These are phyloP conservation scores for Grallaria varia DNA, from an alignment of 2,113 vertebrate genomes.

Conservation along the genomic window DNA sequence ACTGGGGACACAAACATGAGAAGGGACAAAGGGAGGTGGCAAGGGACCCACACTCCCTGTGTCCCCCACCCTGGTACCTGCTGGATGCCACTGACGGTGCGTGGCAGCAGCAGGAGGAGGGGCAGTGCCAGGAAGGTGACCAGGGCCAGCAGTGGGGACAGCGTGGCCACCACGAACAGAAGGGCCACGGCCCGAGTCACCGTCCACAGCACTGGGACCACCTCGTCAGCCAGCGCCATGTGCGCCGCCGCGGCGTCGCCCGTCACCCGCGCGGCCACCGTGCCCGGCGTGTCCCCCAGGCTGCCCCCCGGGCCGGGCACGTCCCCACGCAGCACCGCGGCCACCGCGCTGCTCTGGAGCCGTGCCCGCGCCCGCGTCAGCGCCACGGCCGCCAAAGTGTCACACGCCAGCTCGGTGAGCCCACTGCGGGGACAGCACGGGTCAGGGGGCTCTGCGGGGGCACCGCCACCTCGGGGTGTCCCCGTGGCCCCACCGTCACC, in stretches of 20 bases:
- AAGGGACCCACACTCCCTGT: not conserved
- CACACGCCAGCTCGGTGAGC: not conserved
- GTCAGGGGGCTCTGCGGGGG: not conserved
- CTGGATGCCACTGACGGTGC: fast-evolving
- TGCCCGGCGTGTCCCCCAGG: not conserved
- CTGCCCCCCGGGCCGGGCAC: fast-evolving
- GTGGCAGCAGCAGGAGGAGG: not conserved
- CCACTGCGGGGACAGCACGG: not conserved
- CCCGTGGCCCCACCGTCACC: not conserved
- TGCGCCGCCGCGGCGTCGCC: not conserved
- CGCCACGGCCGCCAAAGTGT: not conserved
- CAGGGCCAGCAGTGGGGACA: not conserved
- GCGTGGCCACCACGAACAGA: not conserved
- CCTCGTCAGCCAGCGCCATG: fast-evolving
- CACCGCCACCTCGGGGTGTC: not conserved
- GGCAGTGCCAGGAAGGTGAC: not conserved
- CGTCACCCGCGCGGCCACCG: not conserved
- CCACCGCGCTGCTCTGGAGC: not conserved
- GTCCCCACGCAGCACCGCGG: not conserved
- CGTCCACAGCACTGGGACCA: not conserved
- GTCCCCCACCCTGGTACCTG: not conserved
- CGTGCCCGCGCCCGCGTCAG: not conserved
- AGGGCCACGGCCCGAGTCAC: fast-evolving
- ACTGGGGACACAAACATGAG: not conserved
- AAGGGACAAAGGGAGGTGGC: not conserved